Evolutionary conservation across 1,140 invertebrate species (phyloP), one percentile per base, ranked within the genome.

Genomic region (Glossosoma conforme): DNA sequence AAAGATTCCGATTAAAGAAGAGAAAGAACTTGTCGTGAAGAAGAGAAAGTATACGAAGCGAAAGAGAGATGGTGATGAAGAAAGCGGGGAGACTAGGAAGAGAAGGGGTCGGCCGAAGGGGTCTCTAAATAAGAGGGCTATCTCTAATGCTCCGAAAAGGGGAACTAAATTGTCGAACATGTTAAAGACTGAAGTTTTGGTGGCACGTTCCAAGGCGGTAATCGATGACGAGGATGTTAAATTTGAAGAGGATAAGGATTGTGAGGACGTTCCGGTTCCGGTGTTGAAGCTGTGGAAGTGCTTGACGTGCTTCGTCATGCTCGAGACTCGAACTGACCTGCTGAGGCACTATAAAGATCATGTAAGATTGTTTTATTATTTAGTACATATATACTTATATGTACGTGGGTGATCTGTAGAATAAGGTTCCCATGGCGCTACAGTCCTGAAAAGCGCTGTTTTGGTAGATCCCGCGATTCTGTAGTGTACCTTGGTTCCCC

Each of bases 311-410:
- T 54, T 58, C 25, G 17, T 44, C 2, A 48, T 33, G 37, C 17
- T 47, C 33, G 48, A 44, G 19, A 52, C 51, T 6, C 51, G 56
- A 44, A 42, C 44, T n/a, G 56, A 54, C 18, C 28, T 58, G 8
- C 28, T 58, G 11, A 36, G 48, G 20, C 56, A 58, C 42, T 58
- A 58, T 44, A 58, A 58, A 35, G 52, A 58, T 44, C 56, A 58
- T 44, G 51, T 54, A 43, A 54, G 44, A 33, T 9, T 6, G 38
- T 48, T 36, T 17, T 36, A 36, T 36, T 14, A 8, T 36, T 45
- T 32, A 8, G 11, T 3, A 13, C n/a, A n/a, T 43, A 43, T 4
- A 43, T 25, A 44, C 14, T 19, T 11, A 17, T 21, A 2, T 8
- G 8, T 32, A 19, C 19, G 11, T 19, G 8, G 5, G n/a, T n/a